A percentile compares a stretch with the other conserved stretches of the same genome.
Evolutionary conservation across 2,888 invertebrate genomes (phyloP).

Genomic region (Ormyrus nitidulus): DNA sequence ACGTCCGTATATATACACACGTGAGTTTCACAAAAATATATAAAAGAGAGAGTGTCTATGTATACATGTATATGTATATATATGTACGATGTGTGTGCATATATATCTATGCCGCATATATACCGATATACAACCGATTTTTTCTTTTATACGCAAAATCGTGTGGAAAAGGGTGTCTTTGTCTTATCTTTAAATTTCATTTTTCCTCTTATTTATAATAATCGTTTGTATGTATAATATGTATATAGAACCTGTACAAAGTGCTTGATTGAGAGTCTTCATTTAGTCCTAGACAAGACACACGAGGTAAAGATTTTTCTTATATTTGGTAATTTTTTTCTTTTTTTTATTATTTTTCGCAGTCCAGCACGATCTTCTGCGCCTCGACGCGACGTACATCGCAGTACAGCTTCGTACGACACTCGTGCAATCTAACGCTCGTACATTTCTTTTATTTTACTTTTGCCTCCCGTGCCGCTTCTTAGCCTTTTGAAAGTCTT

Average conservation of each 20-base stretch:
- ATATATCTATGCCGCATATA: constrained; percentile 63
- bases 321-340: constrained; percentile 3
- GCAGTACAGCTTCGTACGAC: background rate
- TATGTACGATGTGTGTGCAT: constrained; percentile 57
- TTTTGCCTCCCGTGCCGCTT: constrained; percentile 20
- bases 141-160: constrained; percentile 64
- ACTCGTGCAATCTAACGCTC: constrained; percentile 12
- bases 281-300: constrained; percentile 72
- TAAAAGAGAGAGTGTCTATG: constrained; percentile 73
- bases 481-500: constrained; percentile 24
- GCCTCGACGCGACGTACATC: background rate
- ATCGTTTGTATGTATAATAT: constrained; percentile 58
- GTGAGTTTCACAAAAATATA: constrained; percentile 75
- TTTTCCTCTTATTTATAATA: constrained; percentile 49
- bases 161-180: constrained; percentile 71
- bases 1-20: constrained; percentile 72
- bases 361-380: constrained; percentile 25
- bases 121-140: constrained; percentile 66
- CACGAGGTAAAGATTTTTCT: constrained; percentile 71
- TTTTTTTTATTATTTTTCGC: constrained; percentile 21
- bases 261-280: constrained; percentile 71
- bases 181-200: constrained; percentile 57
- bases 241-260: constrained; percentile 73
- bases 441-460: constrained; percentile 29
- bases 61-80: constrained; percentile 60